Percentiles rank a stretch among this genome's conserved stretches.
phyloP scores from a whole-genome alignment of 2,797 vertebrate species.

The Alectoris magna region DNA sequence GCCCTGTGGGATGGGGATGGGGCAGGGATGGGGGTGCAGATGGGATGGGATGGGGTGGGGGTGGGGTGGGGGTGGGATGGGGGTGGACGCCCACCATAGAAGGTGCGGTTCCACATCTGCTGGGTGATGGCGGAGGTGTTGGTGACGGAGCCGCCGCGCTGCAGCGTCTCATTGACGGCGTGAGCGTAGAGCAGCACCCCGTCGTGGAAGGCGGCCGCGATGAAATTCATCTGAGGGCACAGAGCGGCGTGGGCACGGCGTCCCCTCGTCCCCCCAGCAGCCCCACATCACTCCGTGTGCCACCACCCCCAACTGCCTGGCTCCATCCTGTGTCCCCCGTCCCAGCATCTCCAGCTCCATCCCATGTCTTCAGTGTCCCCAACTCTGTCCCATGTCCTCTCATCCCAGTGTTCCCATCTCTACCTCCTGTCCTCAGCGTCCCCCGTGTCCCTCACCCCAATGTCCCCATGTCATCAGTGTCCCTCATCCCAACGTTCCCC shows the following conservation, averaged over 20 bases:
- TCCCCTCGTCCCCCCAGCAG: background rate
- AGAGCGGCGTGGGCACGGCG: rapidly evolving
- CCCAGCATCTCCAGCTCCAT: background rate
- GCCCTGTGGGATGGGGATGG: no score
- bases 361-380: background rate
- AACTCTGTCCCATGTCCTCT: background rate
- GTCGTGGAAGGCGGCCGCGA: slow-evolving; percentile 91
- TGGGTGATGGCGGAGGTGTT: slow-evolving; percentile 79
- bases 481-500: no score
- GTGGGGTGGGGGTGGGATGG: no score
- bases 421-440: background rate
- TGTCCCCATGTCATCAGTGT: no score
- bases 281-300: background rate
- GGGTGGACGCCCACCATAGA: slow-evolving; percentile 79
- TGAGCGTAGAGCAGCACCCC: slow-evolving; percentile 89
- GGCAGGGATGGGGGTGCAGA: no score
- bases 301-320: background rate
- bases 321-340: background rate
- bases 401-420: background rate
- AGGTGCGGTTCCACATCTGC: slow-evolving; percentile 92
- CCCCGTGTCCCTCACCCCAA: no score
- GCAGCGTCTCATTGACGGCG: slow-evolving; percentile 86
- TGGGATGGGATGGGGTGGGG: no score
- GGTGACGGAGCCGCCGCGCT: slow-evolving; percentile 46
- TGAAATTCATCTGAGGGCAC: slow-evolving; percentile 88